Percentiles rank a stretch among this genome's conserved stretches.
Evolutionary conservation across 2,113 vertebrate genomes (phyloP).

Genomic region (Micromys minutus): DNA sequence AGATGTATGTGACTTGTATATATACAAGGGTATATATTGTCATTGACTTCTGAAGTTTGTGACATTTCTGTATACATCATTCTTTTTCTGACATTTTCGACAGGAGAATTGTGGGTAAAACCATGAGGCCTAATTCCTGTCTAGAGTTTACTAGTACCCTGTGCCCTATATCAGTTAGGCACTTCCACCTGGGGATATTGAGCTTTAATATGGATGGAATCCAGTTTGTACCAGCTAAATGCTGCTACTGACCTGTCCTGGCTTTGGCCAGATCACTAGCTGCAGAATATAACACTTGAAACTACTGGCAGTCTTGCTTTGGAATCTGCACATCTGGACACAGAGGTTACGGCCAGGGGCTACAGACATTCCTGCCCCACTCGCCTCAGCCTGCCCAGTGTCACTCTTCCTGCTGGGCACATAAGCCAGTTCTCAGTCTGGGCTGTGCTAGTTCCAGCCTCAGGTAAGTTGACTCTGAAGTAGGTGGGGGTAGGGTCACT

Average conservation of each 20-base stretch:
- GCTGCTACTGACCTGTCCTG: conserved; percentile 21
- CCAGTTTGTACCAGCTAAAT: conserved; percentile 12
- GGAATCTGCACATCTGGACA: conserved; percentile 72
- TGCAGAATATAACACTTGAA: not conserved
- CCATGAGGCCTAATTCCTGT: conserved; percentile 9
- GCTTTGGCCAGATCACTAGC: conserved; percentile 21
- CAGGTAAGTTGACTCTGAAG: conserved; percentile 32
- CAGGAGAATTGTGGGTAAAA: not conserved
- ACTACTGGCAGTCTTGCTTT: not conserved
- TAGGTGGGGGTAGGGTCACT: conserved; percentile 39
- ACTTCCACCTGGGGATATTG: not conserved
- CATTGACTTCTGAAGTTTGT: not conserved
- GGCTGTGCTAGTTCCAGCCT: conserved; percentile 8
- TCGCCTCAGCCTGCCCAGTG: conserved; percentile 53
- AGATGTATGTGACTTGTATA: not conserved
- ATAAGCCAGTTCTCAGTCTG: not conserved
- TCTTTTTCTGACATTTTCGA: not conserved
- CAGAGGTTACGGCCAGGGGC: conserved; percentile 46
- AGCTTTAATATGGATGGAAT: conserved; percentile 47
- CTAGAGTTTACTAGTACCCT: not conserved
- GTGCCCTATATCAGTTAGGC: not conserved
- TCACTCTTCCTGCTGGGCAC: conserved; percentile 41
- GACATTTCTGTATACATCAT: not conserved
- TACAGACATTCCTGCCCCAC: conserved; percentile 59
- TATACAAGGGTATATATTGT: not conserved